Conservation (phyloP, 2,113 vertebrate genomes). For the Eudyptes chrysolophus region DNA sequence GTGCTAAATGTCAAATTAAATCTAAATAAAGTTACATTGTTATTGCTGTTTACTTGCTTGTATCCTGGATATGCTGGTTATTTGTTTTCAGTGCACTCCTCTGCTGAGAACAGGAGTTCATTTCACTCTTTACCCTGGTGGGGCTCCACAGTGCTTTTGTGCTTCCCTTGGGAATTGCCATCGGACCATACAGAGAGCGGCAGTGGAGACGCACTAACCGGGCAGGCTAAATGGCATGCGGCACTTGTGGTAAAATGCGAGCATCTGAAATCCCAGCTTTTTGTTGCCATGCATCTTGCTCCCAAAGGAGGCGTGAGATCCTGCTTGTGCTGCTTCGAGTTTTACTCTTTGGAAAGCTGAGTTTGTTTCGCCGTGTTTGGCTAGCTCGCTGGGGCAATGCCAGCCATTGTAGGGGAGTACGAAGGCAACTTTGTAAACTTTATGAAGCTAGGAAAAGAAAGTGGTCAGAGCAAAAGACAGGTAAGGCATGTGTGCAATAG, state of each 20-base stretch:
- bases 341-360: neutral
- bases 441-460: neutral
- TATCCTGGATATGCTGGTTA: neutral
- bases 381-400: neutral
- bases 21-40: constrained; percentile 67
- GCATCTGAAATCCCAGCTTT: neutral
- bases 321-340: neutral
- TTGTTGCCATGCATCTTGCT: neutral
- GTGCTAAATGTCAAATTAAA: constrained; percentile 65
- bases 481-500: neutral
- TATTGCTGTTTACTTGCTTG: constrained; percentile 17
- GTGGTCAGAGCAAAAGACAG: neutral
- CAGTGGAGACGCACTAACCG: fast-evolving
- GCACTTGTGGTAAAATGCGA: neutral
- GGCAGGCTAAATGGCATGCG: neutral
- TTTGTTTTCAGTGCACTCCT: neutral
- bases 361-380: neutral
- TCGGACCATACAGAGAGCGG: fast-evolving
- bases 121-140: neutral
- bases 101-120: neutral
- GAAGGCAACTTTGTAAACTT: neutral
- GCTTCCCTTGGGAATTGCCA: neutral
- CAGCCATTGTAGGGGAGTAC: neutral
- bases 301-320: neutral
- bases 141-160: neutral